These are phyloP conservation scores for Stenodera caucasica DNA, from an alignment of 2,888 invertebrate species.

Conservation along the genomic window DNA sequence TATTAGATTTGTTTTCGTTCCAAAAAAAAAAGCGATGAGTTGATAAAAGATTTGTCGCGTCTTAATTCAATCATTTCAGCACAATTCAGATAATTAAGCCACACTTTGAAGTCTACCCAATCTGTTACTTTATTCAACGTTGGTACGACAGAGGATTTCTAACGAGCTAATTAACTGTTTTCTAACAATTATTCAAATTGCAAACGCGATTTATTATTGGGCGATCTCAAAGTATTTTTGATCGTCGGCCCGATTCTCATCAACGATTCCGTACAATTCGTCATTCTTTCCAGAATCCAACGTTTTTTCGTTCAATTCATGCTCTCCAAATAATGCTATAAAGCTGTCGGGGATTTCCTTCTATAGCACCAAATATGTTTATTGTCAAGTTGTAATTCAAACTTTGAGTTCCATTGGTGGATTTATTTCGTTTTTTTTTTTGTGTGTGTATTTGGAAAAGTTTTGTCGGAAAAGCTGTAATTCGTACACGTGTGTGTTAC, in stretches of 20 bases:
- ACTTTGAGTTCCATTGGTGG: not conserved
- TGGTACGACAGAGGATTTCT: too few species aligned
- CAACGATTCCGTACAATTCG: too few species aligned
- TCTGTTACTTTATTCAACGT: not conserved
- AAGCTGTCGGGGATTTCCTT: too few species aligned
- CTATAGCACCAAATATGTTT: not conserved
- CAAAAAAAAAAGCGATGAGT: not conserved
- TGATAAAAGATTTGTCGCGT: not conserved
- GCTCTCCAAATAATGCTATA: too few species aligned
- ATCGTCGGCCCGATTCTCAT: too few species aligned
- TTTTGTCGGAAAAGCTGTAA: not conserved
- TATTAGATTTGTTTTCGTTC: not conserved
- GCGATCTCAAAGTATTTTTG: too few species aligned
- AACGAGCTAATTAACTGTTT: constrained; percentile 12
- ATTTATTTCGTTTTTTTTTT: not conserved
- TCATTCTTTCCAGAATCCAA: too few species aligned
- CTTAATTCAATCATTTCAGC: not conserved
- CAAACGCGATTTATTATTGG: too few species aligned
- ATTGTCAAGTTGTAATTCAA: not conserved
- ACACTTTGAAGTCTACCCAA: not conserved
- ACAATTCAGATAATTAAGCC: not conserved
- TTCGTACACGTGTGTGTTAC: not conserved
- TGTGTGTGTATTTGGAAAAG: not conserved
- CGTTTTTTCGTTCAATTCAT: too few species aligned
- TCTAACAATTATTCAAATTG: not conserved